Evolutionary conservation across 2,888 invertebrate genomes (phyloP), one percentile per base, ranked within the genome.

Genomic region (Smittia aterrima): DNA sequence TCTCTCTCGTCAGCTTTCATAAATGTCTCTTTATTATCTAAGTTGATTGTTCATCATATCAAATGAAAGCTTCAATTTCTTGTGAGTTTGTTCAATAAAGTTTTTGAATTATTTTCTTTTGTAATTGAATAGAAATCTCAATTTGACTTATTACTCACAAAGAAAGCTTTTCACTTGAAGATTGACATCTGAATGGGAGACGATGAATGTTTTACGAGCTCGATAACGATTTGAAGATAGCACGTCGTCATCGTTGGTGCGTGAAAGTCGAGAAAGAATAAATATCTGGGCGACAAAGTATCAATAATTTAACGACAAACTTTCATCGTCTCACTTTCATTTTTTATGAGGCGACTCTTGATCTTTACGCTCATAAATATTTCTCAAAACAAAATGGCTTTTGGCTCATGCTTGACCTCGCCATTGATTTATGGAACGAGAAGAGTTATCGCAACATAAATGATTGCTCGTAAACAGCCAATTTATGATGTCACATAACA

Each of bases 401-500:
- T 47, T 47, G 47, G 11, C 58, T 58, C 22, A 58, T 11, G 58
- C n/a, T 58, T 58, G 58, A 58, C 58, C 58, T 58, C 58, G 18
- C 58, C 18, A 58, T 58, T 58, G 58, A 58, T 58, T 58, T 58
- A 58, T 22, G 58, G 18, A 20, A n/a, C 22, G 20, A n/a, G n/a
- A n/a, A n/a, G 58, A 58, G 20, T 58, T 58, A 58, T 58, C 58
- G 58, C 58, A 58, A 58, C 9, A 58, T 18, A 58, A 58, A 58
- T 58, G 58, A 58, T 58, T 2, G 58, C 13, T 58, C 58, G 58
- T 58, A 58, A 58, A 58, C 7, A 20, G 58, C n/a, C 22, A 13
- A 7, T 58, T 58, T 58, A 58, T 58, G 58, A 58, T 58, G 58
- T 58, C 58, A 22, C 58, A 58, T 58, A 58, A 58, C 58, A 58